Evolutionary conservation across 2,797 vertebrate species (phyloP).

Genomic region (Pseudochirops corinnae): DNA sequence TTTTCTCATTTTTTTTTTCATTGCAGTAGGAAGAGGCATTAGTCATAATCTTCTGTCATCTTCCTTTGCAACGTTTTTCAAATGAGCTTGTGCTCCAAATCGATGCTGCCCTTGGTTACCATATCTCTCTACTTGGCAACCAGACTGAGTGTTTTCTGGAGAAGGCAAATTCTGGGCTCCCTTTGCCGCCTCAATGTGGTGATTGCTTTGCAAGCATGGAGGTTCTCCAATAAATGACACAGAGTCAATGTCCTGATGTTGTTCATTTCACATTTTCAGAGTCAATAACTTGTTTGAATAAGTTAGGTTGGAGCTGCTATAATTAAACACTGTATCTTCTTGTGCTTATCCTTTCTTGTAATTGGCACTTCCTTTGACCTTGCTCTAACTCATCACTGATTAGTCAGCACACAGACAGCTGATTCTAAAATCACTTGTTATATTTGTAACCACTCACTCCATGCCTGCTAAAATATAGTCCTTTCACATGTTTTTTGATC

Average conservation of each 20-base stretch:
- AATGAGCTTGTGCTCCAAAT: neutral
- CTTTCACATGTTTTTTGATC: neutral
- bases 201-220: neutral
- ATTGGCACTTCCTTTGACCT: constrained; percentile 13
- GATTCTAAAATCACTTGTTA: neutral
- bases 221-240: neutral
- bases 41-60: neutral
- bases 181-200: neutral
- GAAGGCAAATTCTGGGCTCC: neutral
- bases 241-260: neutral
- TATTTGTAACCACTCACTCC: neutral
- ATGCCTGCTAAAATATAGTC: neutral
- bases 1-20: neutral
- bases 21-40: neutral
- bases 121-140: neutral
- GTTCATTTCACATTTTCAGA: neutral
- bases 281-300: neutral
- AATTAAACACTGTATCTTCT: neutral
- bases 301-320: neutral
- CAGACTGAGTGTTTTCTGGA: neutral
- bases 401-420: neutral
- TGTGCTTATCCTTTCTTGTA: neutral
- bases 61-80: neutral
- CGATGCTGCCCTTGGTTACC: neutral
- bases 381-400: neutral